Percentiles rank a stretch among this genome's conserved stretches.
Conservation (phyloP, 2,797 vertebrate genomes). For the Lepus townsendii region DNA sequence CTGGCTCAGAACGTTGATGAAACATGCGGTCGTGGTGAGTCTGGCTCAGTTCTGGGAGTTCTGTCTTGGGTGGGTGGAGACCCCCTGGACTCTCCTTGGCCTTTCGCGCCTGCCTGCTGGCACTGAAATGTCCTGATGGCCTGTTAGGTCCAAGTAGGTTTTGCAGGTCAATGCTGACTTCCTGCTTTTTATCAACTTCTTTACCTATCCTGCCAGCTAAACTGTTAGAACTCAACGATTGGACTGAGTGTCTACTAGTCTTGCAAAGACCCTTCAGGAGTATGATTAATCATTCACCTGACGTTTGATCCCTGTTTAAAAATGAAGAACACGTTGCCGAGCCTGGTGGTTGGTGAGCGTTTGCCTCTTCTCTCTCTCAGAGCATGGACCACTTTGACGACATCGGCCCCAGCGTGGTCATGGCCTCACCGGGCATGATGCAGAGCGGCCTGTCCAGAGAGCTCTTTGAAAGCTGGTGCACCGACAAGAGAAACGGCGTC, state of each 20-base stretch:
- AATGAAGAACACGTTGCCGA: not conserved
- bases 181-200: not conserved
- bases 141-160: not conserved
- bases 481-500: constrained; percentile 97
- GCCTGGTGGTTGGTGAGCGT: no score
- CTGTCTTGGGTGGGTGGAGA: not conserved
- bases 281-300: not conserved
- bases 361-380: constrained; percentile 84
- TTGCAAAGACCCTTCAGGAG: no score
- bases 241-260: not conserved
- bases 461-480: constrained; percentile 99
- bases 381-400: constrained; percentile 99
- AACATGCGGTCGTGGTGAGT: not conserved
- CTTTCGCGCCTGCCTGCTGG: not conserved
- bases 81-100: not conserved
- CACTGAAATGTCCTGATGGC: not conserved
- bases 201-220: not conserved
- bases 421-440: constrained; percentile 99
- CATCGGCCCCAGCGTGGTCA: constrained; percentile 97
- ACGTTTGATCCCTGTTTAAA: not conserved
- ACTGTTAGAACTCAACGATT: not conserved
- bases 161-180: not conserved
- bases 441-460: constrained; percentile 97
- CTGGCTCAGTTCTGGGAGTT: not conserved
- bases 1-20: not conserved